Conservation (phyloP, 2,888 invertebrate genomes). For the Hydrotaea cyrtoneurina region DNA sequence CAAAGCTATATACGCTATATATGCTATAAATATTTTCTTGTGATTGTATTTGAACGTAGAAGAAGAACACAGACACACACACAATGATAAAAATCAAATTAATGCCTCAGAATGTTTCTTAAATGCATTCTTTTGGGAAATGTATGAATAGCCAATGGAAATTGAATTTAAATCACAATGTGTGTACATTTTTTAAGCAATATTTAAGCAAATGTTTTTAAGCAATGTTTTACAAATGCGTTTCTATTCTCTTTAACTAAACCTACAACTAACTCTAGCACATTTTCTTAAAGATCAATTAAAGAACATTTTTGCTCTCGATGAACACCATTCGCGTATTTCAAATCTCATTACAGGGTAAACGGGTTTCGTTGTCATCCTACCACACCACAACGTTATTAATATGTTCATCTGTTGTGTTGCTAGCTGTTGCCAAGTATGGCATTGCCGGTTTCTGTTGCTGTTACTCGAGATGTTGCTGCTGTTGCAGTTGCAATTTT, state of each 20-base stretch:
- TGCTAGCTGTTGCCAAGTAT: conserved; percentile 12
- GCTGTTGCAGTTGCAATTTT: conserved; percentile 8
- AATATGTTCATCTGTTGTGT: neutral
- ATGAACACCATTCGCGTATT: no score
- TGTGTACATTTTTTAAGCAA: no score
- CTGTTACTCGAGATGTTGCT: neutral
- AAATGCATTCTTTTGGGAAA: neutral
- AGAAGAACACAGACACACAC: no score
- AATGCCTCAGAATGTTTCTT: neutral
- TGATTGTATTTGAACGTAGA: neutral
- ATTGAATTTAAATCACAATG: neutral
- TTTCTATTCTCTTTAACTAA: no score
- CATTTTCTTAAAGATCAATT: no score
- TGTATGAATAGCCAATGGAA: neutral
- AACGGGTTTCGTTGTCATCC: neutral
- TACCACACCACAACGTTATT: neutral
- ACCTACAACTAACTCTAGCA: no score
- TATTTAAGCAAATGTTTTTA: no score
- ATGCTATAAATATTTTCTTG: neutral
- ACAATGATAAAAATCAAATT: neutral
- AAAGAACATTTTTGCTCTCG: no score
- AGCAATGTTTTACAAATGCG: no score
- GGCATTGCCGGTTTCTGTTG: neutral
- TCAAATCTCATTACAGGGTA: neutral
- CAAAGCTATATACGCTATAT: neutral